Percentiles rank a stretch among this genome's conserved stretches.
These are phyloP conservation scores for Scolopax bukidnonensis DNA, from an alignment of 2,797 vertebrate species.

Conservation along the genomic window DNA sequence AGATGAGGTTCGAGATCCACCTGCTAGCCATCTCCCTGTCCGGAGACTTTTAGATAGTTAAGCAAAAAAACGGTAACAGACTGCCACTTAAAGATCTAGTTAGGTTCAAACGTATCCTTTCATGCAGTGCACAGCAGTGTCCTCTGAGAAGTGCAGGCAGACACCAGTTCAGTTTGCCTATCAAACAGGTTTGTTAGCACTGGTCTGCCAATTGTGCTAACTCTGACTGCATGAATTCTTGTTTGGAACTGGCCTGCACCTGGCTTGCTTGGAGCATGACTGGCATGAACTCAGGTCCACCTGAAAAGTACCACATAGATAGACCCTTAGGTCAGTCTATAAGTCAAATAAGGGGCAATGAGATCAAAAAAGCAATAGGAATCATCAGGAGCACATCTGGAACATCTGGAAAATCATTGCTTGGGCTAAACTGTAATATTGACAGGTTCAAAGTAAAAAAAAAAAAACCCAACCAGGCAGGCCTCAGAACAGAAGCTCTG, in stretches of 20 bases:
- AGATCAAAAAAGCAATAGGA: background rate
- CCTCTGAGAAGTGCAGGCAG: background rate
- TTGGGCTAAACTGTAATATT: background rate
- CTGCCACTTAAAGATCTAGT: background rate
- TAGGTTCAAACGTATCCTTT: background rate
- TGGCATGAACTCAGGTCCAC: background rate
- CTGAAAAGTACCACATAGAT: background rate
- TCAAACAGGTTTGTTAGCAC: background rate
- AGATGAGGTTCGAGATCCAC: background rate
- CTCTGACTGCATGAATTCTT: background rate
- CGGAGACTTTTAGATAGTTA: background rate
- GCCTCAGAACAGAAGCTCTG: background rate
- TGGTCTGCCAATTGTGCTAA: background rate
- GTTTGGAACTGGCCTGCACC: background rate
- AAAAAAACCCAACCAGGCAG: background rate
- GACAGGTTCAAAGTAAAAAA: background rate
- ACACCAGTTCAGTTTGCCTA: background rate
- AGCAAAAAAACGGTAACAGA: background rate
- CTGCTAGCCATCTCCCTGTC: background rate
- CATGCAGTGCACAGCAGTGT: background rate
- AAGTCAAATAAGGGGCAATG: background rate
- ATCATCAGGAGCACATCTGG: background rate
- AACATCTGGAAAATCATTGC: constrained; percentile 6
- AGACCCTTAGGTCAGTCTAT: background rate
- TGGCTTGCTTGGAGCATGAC: background rate